Evolutionary conservation across 2,113 vertebrate species (phyloP), one percentile per base, ranked within the genome.

Genomic region (Myodes glareolus): DNA sequence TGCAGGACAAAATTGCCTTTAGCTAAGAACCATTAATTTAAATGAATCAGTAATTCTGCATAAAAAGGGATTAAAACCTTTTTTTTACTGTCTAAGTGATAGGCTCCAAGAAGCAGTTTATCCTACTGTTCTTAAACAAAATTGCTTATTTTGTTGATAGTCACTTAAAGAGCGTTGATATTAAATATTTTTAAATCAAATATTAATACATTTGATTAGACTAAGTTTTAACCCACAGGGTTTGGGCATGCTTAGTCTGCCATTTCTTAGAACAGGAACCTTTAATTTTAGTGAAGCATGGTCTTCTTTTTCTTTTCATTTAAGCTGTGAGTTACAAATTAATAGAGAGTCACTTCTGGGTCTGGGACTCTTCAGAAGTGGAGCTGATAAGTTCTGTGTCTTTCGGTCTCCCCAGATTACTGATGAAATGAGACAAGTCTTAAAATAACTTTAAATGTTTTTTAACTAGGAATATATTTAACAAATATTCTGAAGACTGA

Each of bases 401-500:
- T 92, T 94, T 97, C 61, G 67, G 19, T 97, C 47, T 94, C 84
- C 55, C 80, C 92, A 90, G 92, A 76, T 93, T 76, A 88, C 52
- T 84, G 70, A 72, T 92, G 94, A 92, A 96, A 65, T 96, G 45
- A 29, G n/a, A 95, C n/a, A 80, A 95, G 72, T 88, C 96, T 96
- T 73, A 92, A 95, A 77, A 94, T 96, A 96, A 96, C 33, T 97
- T 93, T 42, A 89, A 91, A 92, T 96, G 73, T 90, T 95, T 80
- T 97, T 76, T 76, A 36, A 94, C 94, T 98, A 99, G 99, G 99
- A 98, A 99, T 99, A 98, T 99, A 99, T 98, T 98, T 99, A 97
- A 99, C 99, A 97, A 99, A 99, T 99, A 99, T 99, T 98, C 97
- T 99, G 97, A 99, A 99, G 98, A 99, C 99, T 0, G 99, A 99